Evolutionary conservation across 2,888 invertebrate species (phyloP), one percentile per base, ranked within the genome.

Genomic region (Apomyelois bistriatella): DNA sequence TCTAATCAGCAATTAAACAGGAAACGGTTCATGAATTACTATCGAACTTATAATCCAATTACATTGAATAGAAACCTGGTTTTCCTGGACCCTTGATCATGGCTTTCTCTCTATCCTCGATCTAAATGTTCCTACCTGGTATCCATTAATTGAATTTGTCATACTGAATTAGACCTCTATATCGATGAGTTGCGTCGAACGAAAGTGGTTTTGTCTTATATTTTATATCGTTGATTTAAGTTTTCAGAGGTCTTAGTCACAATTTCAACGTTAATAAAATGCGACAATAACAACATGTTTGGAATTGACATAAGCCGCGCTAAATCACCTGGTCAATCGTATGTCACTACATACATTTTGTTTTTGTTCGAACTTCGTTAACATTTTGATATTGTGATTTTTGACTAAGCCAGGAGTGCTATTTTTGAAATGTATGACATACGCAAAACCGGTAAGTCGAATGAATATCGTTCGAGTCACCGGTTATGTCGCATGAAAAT

Each of bases 71-170:
- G 38, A 49, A 49, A 49, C 49, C 15, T 10, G 13, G 49, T 17
- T 48, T 17, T 16, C 36, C 17, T 48, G 48, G 12, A 22, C 22
- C 8, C 37, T 48, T 48, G 36, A 48, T 37, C 37, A 22, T 17
- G 7, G 48, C 49, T 50, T 50, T 50, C 49, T 50, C 49, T 40
- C 40, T 50, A 50, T 40, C 38, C 49, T 40, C 46, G 32, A 46
- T 46, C 46, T 46, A 15, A 46, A 32, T 50, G 32, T 46, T 15
- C 28, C 15, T 13, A 9, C 13, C 9, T 12, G 15, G 9, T 12
- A 9, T 32, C 30, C 30, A 50, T 50, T 50, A 50, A 50, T 50
- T 41, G 49, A 32, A 50, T 40, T 50, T 50, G 49, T 40, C 49
- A 50, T 50, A 41, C 30, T 40, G 30, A 49, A 49, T 49, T 37